Conservation (phyloP, 2,888 invertebrate genomes). For the Coelinius sp. region DNA sequence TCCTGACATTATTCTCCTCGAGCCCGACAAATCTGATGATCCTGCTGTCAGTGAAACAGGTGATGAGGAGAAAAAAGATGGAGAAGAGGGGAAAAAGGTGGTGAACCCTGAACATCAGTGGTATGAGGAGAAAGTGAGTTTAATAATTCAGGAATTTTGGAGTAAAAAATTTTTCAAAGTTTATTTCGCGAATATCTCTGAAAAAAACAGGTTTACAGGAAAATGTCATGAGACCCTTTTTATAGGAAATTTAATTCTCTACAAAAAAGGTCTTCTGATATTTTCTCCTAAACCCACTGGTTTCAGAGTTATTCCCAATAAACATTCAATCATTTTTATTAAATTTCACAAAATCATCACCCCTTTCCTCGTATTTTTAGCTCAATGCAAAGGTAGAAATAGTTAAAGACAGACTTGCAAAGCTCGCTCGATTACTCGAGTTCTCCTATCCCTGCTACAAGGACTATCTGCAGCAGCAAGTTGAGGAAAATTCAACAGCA, state of each 20-base stretch:
- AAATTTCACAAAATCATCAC: no score
- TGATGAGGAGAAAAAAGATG: conserved; percentile 2
- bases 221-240: no score
- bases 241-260: no score
- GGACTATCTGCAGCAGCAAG: conserved; percentile 61
- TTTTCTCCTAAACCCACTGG: no score
- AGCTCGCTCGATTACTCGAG: conserved; percentile 63
- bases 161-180: background rate
- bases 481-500: conserved; percentile 56
- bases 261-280: no score
- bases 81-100: conserved; percentile 1
- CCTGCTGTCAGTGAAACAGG: conserved; percentile 22
- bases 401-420: conserved; percentile 61
- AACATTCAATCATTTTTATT: no score
- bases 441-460: conserved; percentile 64
- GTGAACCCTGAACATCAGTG: conserved; percentile 51
- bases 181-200: background rate
- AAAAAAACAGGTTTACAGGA: no score
- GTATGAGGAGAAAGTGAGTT: conserved; percentile 61
- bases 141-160: background rate
- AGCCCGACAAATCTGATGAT: conserved; percentile 30
- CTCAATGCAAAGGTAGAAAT: conserved; percentile 58
- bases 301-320: no score
- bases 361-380: conserved; percentile 48
- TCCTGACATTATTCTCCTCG: conserved; percentile 22